Base-by-base conservation (phyloP, 2,113 vertebrate genomes). In the Lucifuga dentata region DNA sequence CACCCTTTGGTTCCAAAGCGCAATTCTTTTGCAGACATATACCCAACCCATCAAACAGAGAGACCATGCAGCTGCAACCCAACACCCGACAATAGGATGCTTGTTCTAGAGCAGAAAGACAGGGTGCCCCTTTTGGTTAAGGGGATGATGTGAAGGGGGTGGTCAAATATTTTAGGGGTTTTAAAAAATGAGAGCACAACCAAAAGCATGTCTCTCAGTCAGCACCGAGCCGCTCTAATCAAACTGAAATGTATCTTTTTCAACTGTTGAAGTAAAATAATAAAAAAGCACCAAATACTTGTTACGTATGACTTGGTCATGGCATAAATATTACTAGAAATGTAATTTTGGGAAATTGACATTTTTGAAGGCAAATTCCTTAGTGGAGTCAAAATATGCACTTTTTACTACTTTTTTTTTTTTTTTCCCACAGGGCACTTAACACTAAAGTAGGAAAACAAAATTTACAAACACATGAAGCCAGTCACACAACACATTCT, bases 11-110 rank as follows among this genome's bases (percentile, higher is more conserved):
- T 78, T 44, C 62, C 73, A 11, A n/a, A 49, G 58, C 2, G 15
- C 62, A 59, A 68, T 63, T 71, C 76, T 68, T 68, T 81, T 65
- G 83, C 79, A 89, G 86, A 76, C 71, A 67, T 33, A 12, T 53
- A 40, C 72, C 77, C 67, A 77, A 29, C 76, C 50, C 73, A 67
- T 89, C 90, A 84, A 82, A 77, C 71, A 86, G 83, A 85, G 41
- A 78, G 80, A 84, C 53, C 71, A 59, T 59, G 77, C 91, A 92
- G 92, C 91, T 92, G 92, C 81, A 86, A 84, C 84, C 84, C 76
- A 85, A 88, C 65, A 76, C 66, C 71, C 70, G 87, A 93, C 91
- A 92, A 92, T 90, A 81, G 84, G 70, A 70, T 59, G 76, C 82
- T 86, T 93, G 88, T 92, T 91, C 84, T 78, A 53, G 46, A 36